Conservation (phyloP, 2,888 invertebrate genomes). For the Sympetrum striolatum region DNA sequence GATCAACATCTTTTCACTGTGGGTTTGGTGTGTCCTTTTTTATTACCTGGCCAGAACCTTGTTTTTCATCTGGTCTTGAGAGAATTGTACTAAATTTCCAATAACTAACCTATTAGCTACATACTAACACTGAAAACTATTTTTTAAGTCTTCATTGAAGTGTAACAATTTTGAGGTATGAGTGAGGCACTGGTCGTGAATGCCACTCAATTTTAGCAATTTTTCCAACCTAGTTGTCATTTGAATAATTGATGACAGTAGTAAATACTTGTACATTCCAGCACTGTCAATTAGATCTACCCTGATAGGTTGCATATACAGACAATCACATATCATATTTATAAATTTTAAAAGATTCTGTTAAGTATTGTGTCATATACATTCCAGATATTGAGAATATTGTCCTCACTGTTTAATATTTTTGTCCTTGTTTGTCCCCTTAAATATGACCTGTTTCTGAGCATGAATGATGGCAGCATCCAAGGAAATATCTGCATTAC, state of each 20-base stretch:
- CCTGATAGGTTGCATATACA: slow-evolving; percentile 41
- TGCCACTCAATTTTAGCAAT: slow-evolving; percentile 24
- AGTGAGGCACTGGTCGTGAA: neutral
- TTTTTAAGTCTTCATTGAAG: slow-evolving; percentile 27
- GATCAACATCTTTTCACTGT: neutral
- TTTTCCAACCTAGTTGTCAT: slow-evolving; percentile 1
- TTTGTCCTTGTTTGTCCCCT: neutral
- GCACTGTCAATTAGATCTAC: slow-evolving; percentile 42
- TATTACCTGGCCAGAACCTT: neutral
- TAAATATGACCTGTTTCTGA: slow-evolving; percentile 12
- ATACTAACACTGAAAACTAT: slow-evolving; percentile 1
- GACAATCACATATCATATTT: slow-evolving; percentile 42
- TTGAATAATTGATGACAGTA: neutral
- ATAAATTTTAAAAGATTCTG: slow-evolving; percentile 9
- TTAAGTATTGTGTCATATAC: slow-evolving; percentile 30
- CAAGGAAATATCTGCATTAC: neutral
- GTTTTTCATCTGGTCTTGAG: neutral
- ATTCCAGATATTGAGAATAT: slow-evolving; percentile 7
- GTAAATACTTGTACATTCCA: slow-evolving; percentile 30
- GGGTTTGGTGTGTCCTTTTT: neutral
- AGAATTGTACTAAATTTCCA: neutral
- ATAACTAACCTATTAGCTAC: neutral
- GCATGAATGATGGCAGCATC: slow-evolving; percentile 26
- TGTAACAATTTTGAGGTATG: neutral
- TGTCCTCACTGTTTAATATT: neutral